These are phyloP conservation scores for Drosophila histrio DNA, from an alignment of 2,888 invertebrate species.

Conservation along the genomic window DNA sequence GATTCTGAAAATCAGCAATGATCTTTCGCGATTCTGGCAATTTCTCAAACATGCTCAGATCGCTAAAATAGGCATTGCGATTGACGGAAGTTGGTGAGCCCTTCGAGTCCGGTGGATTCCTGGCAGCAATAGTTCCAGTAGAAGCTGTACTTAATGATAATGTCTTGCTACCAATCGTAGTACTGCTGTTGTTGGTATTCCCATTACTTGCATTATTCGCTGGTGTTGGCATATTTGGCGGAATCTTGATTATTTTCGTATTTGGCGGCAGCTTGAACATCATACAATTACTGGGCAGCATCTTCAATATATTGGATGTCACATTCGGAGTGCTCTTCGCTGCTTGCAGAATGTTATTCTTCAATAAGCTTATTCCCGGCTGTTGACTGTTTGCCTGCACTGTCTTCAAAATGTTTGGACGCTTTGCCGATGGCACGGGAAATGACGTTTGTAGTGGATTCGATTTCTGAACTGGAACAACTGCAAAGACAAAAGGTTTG, in stretches of 20 bases:
- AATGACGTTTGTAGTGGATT: neutral
- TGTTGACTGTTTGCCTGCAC: neutral
- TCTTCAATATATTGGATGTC: slow-evolving; percentile 47
- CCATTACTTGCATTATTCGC: neutral
- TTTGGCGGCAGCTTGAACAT: slow-evolving; percentile 56
- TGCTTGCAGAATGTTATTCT: slow-evolving; percentile 3
- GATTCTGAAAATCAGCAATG: slow-evolving; percentile 67
- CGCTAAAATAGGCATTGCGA: slow-evolving; percentile 45
- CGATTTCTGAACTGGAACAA: slow-evolving; percentile 10
- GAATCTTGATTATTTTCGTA: slow-evolving; percentile 56
- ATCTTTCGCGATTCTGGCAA: slow-evolving; percentile 74
- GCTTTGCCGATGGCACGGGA: neutral
- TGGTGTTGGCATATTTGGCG: neutral
- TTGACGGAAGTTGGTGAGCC: neutral
- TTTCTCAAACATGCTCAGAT: slow-evolving; percentile 54
- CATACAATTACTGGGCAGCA: slow-evolving; percentile 59
- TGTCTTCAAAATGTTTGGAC: slow-evolving; percentile 23
- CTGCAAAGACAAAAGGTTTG: slow-evolving; percentile 4
- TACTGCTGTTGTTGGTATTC: slow-evolving; percentile 18
- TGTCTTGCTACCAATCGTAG: slow-evolving; percentile 10
- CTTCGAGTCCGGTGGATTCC: neutral
- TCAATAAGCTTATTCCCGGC: neutral
- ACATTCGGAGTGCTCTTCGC: slow-evolving; percentile 1
- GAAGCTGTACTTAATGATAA: slow-evolving; percentile 11
- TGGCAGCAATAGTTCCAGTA: neutral